Conservation (phyloP, 1,140 invertebrate genomes). For the Schlechtendalia chinensis region DNA sequence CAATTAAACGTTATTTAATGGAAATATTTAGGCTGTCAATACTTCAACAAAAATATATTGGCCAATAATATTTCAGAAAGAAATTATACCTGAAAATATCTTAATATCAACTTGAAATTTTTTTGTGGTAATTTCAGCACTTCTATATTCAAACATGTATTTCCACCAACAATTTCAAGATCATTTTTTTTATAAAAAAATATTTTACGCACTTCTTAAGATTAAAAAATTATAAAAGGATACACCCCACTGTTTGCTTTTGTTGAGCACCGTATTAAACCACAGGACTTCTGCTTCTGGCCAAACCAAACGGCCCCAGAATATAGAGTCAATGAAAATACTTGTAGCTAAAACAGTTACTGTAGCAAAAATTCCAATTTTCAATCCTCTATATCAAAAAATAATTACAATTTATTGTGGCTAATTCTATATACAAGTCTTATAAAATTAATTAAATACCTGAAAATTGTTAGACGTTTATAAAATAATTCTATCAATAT, state of each 20-base stretch:
- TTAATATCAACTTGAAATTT: too few species aligned
- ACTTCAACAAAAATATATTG: too few species aligned
- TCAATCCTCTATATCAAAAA: constrained; percentile 65
- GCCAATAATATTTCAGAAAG: too few species aligned
- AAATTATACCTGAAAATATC: too few species aligned
- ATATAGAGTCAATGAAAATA: constrained; percentile 83
- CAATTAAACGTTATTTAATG: too few species aligned
- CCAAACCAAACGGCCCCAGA: constrained; percentile 90
- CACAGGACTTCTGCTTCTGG: constrained; percentile 97
- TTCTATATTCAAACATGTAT: too few species aligned
- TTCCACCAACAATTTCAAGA: too few species aligned
- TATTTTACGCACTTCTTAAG: background rate
- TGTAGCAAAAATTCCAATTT: constrained; percentile 71
- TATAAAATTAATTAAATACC: constrained; percentile 54
- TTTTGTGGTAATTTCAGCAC: too few species aligned
- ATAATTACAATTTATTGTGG: constrained; percentile 2
- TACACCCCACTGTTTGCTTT: constrained; percentile 96
- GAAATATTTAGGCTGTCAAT: too few species aligned
- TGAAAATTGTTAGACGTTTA: constrained; percentile 58
- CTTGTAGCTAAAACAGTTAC: constrained; percentile 70
- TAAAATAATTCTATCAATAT: constrained; percentile 74
- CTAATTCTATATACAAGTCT: background rate
- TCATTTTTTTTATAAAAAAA: too few species aligned
- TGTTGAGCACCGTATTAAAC: constrained; percentile 93
- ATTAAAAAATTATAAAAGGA: constrained; percentile 63